These are phyloP conservation scores for Hippotragus niger DNA, from an alignment of 2,113 vertebrate genomes.

Conservation along the genomic window DNA sequence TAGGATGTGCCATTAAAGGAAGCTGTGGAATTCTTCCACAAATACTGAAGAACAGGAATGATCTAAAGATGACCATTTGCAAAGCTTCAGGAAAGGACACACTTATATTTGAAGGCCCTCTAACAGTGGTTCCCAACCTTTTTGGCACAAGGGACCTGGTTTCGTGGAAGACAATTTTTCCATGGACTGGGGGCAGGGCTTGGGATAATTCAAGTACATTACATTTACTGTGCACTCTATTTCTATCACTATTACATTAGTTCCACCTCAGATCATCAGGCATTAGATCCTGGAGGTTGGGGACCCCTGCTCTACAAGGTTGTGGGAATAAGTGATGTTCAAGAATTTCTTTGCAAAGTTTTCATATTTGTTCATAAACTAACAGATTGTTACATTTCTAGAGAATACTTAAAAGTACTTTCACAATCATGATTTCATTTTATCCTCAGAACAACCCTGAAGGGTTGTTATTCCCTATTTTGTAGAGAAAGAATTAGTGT, in stretches of 20 bases:
- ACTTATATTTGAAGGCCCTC: neutral
- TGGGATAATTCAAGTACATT: neutral
- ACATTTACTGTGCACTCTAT: neutral
- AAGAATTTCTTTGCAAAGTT: neutral
- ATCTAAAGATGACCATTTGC: neutral
- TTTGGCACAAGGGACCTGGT: neutral
- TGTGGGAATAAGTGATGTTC: neutral
- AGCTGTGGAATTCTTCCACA: neutral
- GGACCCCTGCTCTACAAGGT: neutral
- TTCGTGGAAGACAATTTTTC: neutral
- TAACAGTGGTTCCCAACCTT: neutral
- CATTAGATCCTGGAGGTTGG: neutral
- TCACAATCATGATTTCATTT: slow-evolving; percentile 12
- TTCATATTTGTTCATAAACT: neutral
- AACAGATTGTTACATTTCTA: neutral
- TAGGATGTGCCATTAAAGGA: neutral
- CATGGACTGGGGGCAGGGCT: neutral
- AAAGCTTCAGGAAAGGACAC: neutral
- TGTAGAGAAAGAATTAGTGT: neutral
- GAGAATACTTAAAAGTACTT: neutral
- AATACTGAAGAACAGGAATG: neutral
- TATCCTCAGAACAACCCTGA: neutral
- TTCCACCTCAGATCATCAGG: neutral
- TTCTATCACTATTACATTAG: neutral
- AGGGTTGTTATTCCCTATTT: neutral